Evolutionary conservation across 2,797 vertebrate species (phyloP).

Genomic region (Rhinogobio ventralis): DNA sequence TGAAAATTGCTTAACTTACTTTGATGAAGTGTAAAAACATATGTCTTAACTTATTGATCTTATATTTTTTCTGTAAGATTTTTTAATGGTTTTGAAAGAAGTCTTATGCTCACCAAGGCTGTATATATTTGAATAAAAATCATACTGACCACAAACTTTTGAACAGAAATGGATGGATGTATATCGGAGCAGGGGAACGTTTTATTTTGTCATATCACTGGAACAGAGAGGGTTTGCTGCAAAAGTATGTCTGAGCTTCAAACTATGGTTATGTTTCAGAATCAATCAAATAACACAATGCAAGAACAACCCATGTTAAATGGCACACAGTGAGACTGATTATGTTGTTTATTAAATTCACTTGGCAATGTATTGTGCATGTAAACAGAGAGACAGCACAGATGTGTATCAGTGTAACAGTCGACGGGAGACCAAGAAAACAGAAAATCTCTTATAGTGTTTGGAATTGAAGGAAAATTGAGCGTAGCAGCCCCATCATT

Average conservation of each 20-base stretch:
- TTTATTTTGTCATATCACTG: not conserved
- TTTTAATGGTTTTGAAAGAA: not conserved
- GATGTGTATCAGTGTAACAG: not conserved
- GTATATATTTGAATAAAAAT: not conserved
- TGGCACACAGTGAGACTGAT: not conserved
- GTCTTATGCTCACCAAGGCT: too few species aligned
- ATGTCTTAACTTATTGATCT: too few species aligned
- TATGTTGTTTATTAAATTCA: conserved; percentile 29
- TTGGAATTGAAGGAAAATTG: conserved; percentile 69
- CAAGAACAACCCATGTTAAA: not conserved
- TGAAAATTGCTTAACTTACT: too few species aligned
- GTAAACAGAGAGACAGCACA: conserved; percentile 46
- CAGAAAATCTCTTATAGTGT: conserved; percentile 48
- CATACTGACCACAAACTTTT: not conserved
- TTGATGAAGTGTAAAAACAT: too few species aligned
- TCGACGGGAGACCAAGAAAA: conserved; percentile 25
- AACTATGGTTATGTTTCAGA: not conserved
- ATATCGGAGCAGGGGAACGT: not conserved
- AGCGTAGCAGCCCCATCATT: conserved; percentile 61
- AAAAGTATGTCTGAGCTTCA: not conserved
- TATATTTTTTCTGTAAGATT: too few species aligned
- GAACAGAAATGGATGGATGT: not conserved
- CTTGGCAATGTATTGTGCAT: conserved; percentile 56
- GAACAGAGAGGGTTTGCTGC: not conserved
- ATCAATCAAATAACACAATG: not conserved